Base-by-base conservation (phyloP, 2,888 invertebrate genomes). In the Prosapia bicincta region DNA sequence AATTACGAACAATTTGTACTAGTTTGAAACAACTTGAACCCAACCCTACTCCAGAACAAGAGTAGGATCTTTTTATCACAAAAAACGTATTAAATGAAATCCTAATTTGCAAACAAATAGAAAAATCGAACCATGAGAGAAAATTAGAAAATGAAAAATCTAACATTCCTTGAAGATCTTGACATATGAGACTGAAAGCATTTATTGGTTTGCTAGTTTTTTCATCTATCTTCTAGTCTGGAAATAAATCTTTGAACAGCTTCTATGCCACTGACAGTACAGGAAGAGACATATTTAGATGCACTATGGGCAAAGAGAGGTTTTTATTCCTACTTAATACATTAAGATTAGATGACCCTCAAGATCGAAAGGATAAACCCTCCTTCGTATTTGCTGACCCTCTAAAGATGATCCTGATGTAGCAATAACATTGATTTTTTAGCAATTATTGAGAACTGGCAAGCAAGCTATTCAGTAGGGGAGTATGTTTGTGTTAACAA, bases 181-280 rank as follows among this genome's bases (percentile, higher is more conserved):
- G 66, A 65, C 15, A 0, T 72, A 3, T 9, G 13, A 9, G 72
- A 28, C 30, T 75, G 26, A 75, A 30, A 66, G 75, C 70, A 7
- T 24, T 75, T 66, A 66, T 75, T 66, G 70, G 75, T 15, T 66
- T n/a, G n/a, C n/a, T n/a, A n/a, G n/a, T n/a, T n/a, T n/a, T n/a
- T n/a, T n/a, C n/a, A n/a, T n/a, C n/a, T 75, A 30, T 75, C 1
- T 69, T 75, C 70, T 70, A 74, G 30, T 32, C 74, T n/a, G 20
- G 23, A 2, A 74, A 69, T 43, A 69, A 74, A 25, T 68, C 32
- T 26, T 2, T 69, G 23, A 7, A 26, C 13, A 24, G n/a, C n/a
- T n/a, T n/a, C n/a, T n/a, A n/a, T n/a, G n/a, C n/a, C n/a, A n/a
- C n/a, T n/a, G n/a, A n/a, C n/a, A n/a, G n/a, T n/a, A n/a, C n/a